phyloP scores from a whole-genome alignment of 2,888 invertebrate genomes.

The Lasioglossum zephyrum region DNA sequence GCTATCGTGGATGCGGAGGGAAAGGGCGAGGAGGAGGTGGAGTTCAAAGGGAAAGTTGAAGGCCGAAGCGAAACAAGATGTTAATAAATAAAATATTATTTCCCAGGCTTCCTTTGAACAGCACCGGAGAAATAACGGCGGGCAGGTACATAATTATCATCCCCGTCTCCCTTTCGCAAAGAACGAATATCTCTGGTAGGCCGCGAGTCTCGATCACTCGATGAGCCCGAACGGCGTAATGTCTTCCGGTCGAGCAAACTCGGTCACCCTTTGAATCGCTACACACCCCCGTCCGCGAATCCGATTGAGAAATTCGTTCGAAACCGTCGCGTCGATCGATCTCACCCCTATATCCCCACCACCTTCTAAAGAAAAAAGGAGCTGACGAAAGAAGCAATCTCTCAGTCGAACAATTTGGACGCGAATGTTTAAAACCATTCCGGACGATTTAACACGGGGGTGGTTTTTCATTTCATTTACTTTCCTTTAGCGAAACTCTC shows the following conservation, averaged over 20 bases:
- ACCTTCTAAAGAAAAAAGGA: too few relatives aligned
- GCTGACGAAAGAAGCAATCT: background rate
- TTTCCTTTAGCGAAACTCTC: background rate
- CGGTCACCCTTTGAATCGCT: conserved; percentile 11
- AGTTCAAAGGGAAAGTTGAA: conserved; percentile 17
- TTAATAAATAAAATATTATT: conserved; percentile 51
- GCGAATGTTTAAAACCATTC: conserved; percentile 24
- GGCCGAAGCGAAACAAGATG: conserved; percentile 19
- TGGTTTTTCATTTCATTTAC: background rate
- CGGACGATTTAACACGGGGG: background rate
- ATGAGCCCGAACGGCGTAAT: conserved; percentile 14
- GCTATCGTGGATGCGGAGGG: background rate
- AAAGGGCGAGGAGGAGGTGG: background rate
- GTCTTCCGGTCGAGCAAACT: background rate
- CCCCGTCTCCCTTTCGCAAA: background rate
- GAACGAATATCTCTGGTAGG: background rate
- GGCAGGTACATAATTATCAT: conserved; percentile 26
- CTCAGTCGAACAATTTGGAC: background rate
- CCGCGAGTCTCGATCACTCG: conserved; percentile 10
- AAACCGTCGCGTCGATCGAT: background rate
- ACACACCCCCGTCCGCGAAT: background rate
- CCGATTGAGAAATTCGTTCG: background rate
- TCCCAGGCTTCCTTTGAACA: conserved; percentile 15
- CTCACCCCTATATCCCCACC: background rate
- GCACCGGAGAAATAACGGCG: background rate